phyloP scores from a whole-genome alignment of 2,797 vertebrate genomes.

The Melanotaenia boesemani region DNA sequence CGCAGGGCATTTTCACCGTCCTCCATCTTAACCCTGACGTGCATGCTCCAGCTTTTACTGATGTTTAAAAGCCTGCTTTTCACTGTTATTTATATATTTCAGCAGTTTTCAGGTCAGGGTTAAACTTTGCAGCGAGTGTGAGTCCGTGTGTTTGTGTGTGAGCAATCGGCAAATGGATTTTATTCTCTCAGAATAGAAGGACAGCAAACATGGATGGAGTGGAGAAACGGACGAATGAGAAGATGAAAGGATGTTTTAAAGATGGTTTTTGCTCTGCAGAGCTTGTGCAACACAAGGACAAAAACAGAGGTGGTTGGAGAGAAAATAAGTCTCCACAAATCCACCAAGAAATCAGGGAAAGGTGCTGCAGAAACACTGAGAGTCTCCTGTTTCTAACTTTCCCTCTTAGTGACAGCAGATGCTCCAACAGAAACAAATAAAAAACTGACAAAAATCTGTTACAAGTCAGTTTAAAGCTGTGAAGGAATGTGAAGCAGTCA shows the following conservation, averaged over 20 bases:
- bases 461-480: not conserved
- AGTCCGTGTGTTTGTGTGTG: slow-evolving; percentile 20
- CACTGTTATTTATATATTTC: slow-evolving; percentile 60
- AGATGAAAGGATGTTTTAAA: slow-evolving; percentile 30
- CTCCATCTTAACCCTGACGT: slow-evolving; percentile 58
- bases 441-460: not conserved
- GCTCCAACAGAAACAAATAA: no score
- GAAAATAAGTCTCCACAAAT: slow-evolving; percentile 6
- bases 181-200: slow-evolving; percentile 70
- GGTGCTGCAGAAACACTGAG: not conserved
- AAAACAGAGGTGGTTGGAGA: not conserved
- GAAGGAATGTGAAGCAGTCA: not conserved
- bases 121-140: slow-evolving; percentile 40
- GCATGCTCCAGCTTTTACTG: slow-evolving; percentile 31
- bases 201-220: slow-evolving; percentile 48
- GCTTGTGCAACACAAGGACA: not conserved
- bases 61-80: slow-evolving; percentile 67
- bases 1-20: slow-evolving; percentile 67
- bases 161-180: slow-evolving; percentile 70
- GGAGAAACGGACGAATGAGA: slow-evolving; percentile 16
- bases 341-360: not conserved
- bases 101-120: slow-evolving; percentile 64
- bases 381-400: not conserved
- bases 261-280: slow-evolving; percentile 25
- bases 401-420: not conserved